phyloP scores from a whole-genome alignment of 2,113 vertebrate species.

The Colaptes auratus region DNA sequence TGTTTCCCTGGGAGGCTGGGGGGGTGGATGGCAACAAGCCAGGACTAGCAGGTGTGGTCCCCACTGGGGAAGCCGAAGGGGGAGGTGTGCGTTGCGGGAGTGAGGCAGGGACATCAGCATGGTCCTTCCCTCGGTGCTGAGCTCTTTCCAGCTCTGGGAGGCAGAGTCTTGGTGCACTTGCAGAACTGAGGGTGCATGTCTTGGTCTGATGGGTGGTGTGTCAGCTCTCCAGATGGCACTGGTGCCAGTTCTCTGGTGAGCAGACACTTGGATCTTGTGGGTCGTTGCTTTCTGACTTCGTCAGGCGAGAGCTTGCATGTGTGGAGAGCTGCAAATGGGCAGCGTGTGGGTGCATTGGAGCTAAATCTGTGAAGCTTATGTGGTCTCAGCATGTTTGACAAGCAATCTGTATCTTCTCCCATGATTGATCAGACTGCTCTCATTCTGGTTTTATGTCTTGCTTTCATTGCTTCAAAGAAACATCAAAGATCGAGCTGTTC shows the following conservation, averaged over 20 bases:
- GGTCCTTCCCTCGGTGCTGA: background rate
- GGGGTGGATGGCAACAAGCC: background rate
- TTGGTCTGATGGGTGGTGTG: background rate
- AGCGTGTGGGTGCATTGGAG: accelerated
- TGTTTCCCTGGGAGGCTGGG: background rate
- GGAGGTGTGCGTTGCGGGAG: accelerated
- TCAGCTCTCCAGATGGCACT: background rate
- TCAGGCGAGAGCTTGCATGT: accelerated
- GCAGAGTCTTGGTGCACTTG: background rate
- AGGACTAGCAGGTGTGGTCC: background rate
- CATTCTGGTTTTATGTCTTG: background rate
- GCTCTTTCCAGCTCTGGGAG: background rate
- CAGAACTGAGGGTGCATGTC: accelerated
- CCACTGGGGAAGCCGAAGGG: background rate
- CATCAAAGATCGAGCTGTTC: background rate
- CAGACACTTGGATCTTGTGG: background rate
- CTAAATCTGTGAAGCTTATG: background rate
- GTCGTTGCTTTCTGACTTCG: background rate
- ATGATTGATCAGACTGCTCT: background rate
- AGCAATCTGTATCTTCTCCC: background rate
- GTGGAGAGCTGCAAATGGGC: background rate
- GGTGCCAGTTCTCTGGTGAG: background rate
- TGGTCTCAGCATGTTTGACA: accelerated
- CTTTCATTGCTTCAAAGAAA: background rate
- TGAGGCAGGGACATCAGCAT: background rate